Evolutionary conservation across 2,888 invertebrate species (phyloP), one percentile per base, ranked within the genome.

Genomic region (Amphimallon solstitiale): DNA sequence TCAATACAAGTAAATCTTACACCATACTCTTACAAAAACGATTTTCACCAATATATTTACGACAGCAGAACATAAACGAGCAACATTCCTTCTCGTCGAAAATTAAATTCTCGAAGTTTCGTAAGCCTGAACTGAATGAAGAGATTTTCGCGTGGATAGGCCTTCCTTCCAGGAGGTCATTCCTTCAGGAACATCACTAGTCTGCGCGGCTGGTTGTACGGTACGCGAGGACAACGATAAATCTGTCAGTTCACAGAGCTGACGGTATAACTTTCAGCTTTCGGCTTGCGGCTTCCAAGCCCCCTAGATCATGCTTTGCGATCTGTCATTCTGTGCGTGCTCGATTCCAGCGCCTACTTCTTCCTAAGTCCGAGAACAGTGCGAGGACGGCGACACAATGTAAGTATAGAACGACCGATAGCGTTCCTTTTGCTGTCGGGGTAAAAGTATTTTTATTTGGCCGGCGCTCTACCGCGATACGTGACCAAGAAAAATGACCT

Each of bases 261-360:
- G 51, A 10, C 4, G 68, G 65, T 68, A 67, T 71, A 72, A 71
- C 69, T 70, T 71, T 71, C 68, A 66, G 70, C 70, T 72, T 71
- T 72, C 68, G 72, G 70, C 70, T 71, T 38, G 17, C 17, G 21
- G 68, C 66, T 43, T 62, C 67, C 69, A 63, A 63, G 64, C 63
- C 68, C 62, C n/a, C 67, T 66, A 69, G 68, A 68, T 67, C 71
- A 69, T 68, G 70, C 71, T 71, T 72, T 72, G 70, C 70, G 68
- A 72, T 72, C 67, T 70, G 70, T 66, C 68, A 54, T 38, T 54
- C 54, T 54, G 21, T 19, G 40, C 54, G 54, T 38, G 54, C 40
- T 45, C 45, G 19, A 19, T 19, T 45, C 19, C 38, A 21, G 54
- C 38, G 38, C 3, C 38, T 14, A 10, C 35, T 38, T 21, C 51